Evolutionary conservation across 2,113 vertebrate species (phyloP), one percentile per base, ranked within the genome.

Genomic region (Corydoras maculifer): DNA sequence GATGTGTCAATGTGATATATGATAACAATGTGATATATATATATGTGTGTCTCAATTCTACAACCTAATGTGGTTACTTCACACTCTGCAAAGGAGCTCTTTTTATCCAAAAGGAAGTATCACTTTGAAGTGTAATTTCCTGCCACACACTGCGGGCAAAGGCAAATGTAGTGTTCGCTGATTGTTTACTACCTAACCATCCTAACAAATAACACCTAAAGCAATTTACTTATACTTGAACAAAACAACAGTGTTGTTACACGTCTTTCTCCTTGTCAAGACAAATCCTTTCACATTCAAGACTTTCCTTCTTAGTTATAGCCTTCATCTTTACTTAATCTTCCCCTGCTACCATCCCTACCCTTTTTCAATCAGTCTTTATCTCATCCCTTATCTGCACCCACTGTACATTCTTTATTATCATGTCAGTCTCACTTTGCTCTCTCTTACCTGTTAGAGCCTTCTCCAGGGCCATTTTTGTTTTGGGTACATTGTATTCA

Each of bases 291-390:
- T 50, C 32, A n/a, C 53, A 25, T 71, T 7, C 2, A 2, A 10
- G 32, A 4, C 5, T n/a, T 18, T 58, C 53, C 71, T 57, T 8
- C 10, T 8, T 9, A 60, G 71, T 60, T 53, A 35, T 11, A 2
- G 60, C 70, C 25, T 10, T 53, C n/a, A 14, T 49, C 71, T 59
- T 31, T 10, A 48, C 29, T 62, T 63, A 25, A 32, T 57, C 50
- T 54, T 30, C 35, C 57, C 8, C 48, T 15, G 9, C 18, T 53
- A 30, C 15, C 6, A 2, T 6, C 4, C 18, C 43, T 15, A 15
- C n/a, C 2, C 2, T 53, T 48, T 54, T 53, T 5, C 9, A 13
- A 9, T 65, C 51, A 13, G 18, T 15, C 35, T 11, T 11, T 30
- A 25, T 25, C 18, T 12, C 25, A 13, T 30, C 49, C n/a, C 13